Conservation (phyloP, 2,888 invertebrate genomes). For the Desoria tigrina region DNA sequence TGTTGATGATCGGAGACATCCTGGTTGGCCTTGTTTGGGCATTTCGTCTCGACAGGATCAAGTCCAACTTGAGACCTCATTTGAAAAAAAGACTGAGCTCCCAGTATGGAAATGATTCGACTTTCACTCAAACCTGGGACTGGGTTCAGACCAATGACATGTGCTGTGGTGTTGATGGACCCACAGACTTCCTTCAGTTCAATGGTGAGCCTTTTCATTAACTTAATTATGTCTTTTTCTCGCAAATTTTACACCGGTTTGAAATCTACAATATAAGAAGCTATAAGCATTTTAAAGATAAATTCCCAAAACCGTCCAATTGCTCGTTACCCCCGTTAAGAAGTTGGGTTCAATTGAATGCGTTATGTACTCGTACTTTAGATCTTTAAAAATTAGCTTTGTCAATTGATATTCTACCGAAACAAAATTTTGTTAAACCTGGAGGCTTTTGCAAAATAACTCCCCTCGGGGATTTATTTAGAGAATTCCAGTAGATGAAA, state of each 20-base stretch:
- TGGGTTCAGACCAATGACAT: slow-evolving; percentile 55
- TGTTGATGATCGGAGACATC: slow-evolving; percentile 78
- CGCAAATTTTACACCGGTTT: neutral
- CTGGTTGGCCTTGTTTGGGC: slow-evolving; percentile 83
- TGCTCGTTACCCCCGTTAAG: too few species aligned
- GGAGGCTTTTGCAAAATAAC: too few species aligned
- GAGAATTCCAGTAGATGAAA: too few species aligned
- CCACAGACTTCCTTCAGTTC: slow-evolving; percentile 55
- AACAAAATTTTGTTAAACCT: too few species aligned
- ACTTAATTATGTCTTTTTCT: neutral
- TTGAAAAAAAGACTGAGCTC: slow-evolving; percentile 65
- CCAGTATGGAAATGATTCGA: slow-evolving; percentile 72
- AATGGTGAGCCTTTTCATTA: slow-evolving; percentile 37
- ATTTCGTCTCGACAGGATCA: slow-evolving; percentile 73
- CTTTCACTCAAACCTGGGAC: slow-evolving; percentile 63
- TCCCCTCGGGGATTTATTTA: too few species aligned
- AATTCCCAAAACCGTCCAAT: too few species aligned
- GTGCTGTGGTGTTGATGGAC: slow-evolving; percentile 77
- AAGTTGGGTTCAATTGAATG: too few species aligned
- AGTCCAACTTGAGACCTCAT: slow-evolving; percentile 69
- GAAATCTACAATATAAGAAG: too few species aligned
- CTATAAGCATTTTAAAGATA: neutral
- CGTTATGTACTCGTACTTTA: too few species aligned
- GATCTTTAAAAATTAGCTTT: too few species aligned
- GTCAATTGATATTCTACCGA: too few species aligned